These are phyloP conservation scores for Myiothlypis chrysogaster DNA, from an alignment of 2,797 vertebrate species.

Conservation along the genomic window DNA sequence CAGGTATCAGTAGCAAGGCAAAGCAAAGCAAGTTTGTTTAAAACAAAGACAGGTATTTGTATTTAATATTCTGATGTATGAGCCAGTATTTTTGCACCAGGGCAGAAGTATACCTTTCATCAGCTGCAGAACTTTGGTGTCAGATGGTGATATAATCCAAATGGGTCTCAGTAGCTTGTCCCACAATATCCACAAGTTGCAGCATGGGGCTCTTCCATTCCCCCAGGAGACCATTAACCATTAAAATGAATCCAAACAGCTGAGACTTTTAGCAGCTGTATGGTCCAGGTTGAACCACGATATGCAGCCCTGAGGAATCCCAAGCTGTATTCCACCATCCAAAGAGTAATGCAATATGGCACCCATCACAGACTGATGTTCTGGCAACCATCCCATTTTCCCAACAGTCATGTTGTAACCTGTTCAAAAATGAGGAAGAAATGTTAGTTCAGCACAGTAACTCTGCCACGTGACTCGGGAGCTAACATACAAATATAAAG, in stretches of 20 bases:
- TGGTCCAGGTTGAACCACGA: accelerated
- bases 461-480: accelerated
- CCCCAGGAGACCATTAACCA: not conserved
- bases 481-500: not conserved
- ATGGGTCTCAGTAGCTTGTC: not conserved
- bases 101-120: conserved; percentile 9
- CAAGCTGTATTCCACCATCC: not conserved
- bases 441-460: not conserved
- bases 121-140: not conserved
- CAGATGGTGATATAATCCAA: not conserved
- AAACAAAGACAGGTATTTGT: accelerated
- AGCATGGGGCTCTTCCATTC: not conserved
- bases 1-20: not conserved
- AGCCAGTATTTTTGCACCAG: not conserved
- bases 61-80: not conserved
- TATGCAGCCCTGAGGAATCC: not conserved
- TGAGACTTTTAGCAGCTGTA: not conserved
- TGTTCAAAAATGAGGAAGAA: conserved; percentile 12
- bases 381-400: not conserved
- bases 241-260: not conserved
- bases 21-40: not conserved
- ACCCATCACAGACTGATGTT: not conserved
- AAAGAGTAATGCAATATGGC: not conserved
- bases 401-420: not conserved
- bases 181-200: not conserved